Evolutionary conservation across 2,113 vertebrate species (phyloP), one percentile per base, ranked within the genome.

Genomic region (Buteo buteo): DNA sequence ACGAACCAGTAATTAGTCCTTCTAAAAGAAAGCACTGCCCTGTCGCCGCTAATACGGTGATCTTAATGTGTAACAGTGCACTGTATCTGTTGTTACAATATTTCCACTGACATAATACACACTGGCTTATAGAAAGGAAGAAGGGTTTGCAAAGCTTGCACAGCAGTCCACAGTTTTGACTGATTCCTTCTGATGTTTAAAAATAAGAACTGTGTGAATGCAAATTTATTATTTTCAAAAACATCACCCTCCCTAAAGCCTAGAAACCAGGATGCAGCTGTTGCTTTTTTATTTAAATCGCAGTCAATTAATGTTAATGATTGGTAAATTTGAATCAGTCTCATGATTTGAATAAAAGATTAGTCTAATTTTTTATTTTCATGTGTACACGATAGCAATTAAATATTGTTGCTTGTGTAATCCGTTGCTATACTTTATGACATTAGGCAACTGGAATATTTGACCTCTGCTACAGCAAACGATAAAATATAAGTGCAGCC

Each of bases 331-430:
- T 94, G 86, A 96, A 92, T 90, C 72, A 36, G 45, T 88, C 83
- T 92, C 57, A 57, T 55, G 82, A 81, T 66, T 77, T 76, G 72
- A 90, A 95, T 94, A 69, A 86, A 86, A 92, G 76, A 94, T 90
- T 49, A 94, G 82, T 62, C 62, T 96, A 88, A 73, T 72, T 90
- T 93, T 95, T 97, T 96, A 94, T 96, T 97, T 96, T 95, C 91
- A 55, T 96, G 91, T 96, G 87, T 93, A 97, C 87, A 94, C 69
- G 87, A 79, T 70, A 83, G 94, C 95, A 96, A 92, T 96, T 96
- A 97, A 94, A 86, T 26, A n/a, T 42, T 82, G 81, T 67, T 92
- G 50, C 79, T 84, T 36, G 50, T 81, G 86, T 80, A 94, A 96
- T 70, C 73, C 4, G 0, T 93, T 90, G 77, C 89, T 94, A 26